Conservation (phyloP, 2,113 vertebrate species). For the Dolichotis patagonum region DNA sequence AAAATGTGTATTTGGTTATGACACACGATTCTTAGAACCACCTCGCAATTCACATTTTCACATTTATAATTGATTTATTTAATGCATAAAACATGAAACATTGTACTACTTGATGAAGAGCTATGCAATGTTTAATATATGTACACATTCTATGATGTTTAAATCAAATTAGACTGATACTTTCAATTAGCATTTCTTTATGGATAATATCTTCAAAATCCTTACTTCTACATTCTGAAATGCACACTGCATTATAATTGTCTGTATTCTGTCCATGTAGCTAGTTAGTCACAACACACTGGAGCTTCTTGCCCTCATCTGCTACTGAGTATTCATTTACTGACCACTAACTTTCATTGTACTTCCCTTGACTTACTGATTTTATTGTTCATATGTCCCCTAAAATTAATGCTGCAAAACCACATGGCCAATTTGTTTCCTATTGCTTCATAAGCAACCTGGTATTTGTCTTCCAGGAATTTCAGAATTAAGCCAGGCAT, state of each 20-base stretch:
- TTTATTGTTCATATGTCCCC: neutral
- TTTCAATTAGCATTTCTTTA: neutral
- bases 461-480: neutral
- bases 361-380: neutral
- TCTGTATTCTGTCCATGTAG: neutral
- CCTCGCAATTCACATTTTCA: neutral
- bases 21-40: neutral
- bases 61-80: neutral
- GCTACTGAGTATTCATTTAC: neutral
- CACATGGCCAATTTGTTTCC: neutral
- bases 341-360: neutral
- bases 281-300: neutral
- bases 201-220: neutral
- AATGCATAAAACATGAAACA: neutral
- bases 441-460: neutral
- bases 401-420: neutral
- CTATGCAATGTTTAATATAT: no score
- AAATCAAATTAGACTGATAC: neutral
- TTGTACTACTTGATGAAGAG: no score
- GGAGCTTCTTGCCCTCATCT: neutral
- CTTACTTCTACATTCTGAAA: neutral
- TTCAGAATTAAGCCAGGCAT: neutral
- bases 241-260: neutral
- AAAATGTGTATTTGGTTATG: neutral
- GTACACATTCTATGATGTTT: neutral